Conservation (phyloP, 2,113 vertebrate genomes). For the Patagioenas fasciata region DNA sequence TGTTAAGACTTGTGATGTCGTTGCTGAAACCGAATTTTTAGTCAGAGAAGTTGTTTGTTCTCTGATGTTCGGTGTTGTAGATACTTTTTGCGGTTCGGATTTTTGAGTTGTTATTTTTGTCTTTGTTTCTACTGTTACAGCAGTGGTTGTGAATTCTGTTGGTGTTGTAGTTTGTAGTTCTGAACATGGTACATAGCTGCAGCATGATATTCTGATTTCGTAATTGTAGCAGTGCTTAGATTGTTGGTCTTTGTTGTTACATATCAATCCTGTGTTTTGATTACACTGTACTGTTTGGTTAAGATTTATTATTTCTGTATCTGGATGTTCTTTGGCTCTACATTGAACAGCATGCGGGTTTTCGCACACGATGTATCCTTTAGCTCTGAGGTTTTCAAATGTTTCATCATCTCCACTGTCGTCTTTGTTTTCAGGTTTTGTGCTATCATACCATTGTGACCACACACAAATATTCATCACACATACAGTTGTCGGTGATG, state of each 20-base stretch:
- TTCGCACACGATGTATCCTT: slow-evolving; percentile 58
- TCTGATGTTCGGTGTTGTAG: accelerated
- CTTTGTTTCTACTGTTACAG: accelerated
- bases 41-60: accelerated
- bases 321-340: neutral
- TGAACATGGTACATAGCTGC: slow-evolving; percentile 54
- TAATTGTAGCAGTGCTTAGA: slow-evolving; percentile 66
- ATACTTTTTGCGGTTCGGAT: accelerated
- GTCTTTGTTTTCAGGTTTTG: neutral
- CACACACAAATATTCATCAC: slow-evolving; percentile 58
- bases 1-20: accelerated
- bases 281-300: slow-evolving; percentile 65
- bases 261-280: slow-evolving; percentile 36
- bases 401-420: slow-evolving; percentile 74
- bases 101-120: neutral
- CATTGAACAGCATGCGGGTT: slow-evolving; percentile 7
- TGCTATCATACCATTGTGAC: slow-evolving; percentile 70
- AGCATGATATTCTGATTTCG: slow-evolving; percentile 71
- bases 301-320: neutral
- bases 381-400: slow-evolving; percentile 10
- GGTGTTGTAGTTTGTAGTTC: neutral
- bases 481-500: slow-evolving; percentile 46
- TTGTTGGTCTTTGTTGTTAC: slow-evolving; percentile 67
- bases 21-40: accelerated
- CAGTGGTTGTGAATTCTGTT: neutral